Base-by-base conservation (phyloP, 2,113 vertebrate species). In the Scophthalmus maximus region DNA sequence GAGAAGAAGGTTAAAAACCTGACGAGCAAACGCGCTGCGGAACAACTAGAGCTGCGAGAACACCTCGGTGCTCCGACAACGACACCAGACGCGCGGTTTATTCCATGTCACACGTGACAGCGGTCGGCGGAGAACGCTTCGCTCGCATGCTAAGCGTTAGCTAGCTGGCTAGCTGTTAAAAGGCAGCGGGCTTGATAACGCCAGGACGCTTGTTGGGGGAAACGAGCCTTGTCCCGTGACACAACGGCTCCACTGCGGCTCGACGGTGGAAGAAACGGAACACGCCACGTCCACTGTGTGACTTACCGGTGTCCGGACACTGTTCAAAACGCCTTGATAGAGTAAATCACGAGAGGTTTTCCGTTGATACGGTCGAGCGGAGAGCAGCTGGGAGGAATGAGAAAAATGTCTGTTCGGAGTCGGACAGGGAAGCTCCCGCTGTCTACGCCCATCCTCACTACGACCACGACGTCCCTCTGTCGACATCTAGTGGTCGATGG, bases 351-450 rank as follows among this genome's bases (percentile, higher is more conserved):
- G 11, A 2, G 20, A 3, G 2, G 1, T 55, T 61, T 27, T 1
- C 4, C 17, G 46, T 34, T 32, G 23, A 1, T 1, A 67, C 5
- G 6, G 3, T 64, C 36, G 3, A 27, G 0, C 1, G 14, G 18
- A 10, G 0, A 2, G 1, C 36, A n/a, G 22, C 26, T 1, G 26
- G 5, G 9, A 30, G 20, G 42, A 49, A 63, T 49, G 60, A 8
- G 2, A 87, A 90, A 84, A 86, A 90, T 83, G 77, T 88, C 74
- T 15, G 60, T 17, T 3, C 8, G 1, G n/a, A n/a, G n/a, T n/a
- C 14, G 36, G 10, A 38, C 22, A 8, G 34, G 77, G 75, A 82
- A 61, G 50, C 40, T 8, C 9, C 9, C 14, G 1, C 6, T 72
- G 79, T 53, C 82, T 89, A 88, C 90, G 84, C 91, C 91, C 72